These are phyloP conservation scores for Tor tambroides DNA, from an alignment of 2,113 vertebrate species.

Conservation along the genomic window DNA sequence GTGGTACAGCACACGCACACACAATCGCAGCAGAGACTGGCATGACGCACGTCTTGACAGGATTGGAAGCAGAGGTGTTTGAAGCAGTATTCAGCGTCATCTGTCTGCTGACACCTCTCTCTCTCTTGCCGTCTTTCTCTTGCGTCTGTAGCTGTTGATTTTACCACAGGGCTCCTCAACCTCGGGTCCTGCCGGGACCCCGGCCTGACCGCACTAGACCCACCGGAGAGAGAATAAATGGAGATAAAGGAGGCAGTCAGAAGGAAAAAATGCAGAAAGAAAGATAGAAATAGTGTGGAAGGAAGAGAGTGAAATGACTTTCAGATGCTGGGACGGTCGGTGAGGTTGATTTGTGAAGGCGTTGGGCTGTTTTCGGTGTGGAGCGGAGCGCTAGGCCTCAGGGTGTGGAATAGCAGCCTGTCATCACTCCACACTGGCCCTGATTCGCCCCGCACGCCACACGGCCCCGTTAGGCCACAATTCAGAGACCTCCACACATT, in stretches of 20 bases:
- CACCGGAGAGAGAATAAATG: constrained; percentile 50
- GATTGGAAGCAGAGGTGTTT: constrained; percentile 62
- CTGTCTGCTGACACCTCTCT: constrained; percentile 27
- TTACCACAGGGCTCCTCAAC: constrained; percentile 68
- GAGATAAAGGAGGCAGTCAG: not conserved
- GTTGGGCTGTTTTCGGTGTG: constrained; percentile 48
- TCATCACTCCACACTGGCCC: constrained; percentile 49
- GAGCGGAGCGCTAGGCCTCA: constrained; percentile 62
- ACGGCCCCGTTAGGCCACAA: not conserved
- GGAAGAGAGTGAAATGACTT: constrained; percentile 70
- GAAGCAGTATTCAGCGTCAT: constrained; percentile 50
- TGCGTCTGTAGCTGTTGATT: constrained; percentile 72
- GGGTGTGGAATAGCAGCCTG: constrained; percentile 64
- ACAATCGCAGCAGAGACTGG: constrained; percentile 61
- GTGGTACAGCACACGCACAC: constrained; percentile 54
- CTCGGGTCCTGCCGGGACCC: constrained; percentile 64
- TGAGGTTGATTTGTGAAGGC: constrained; percentile 46
- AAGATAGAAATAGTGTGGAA: constrained; percentile 28
- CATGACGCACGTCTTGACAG: constrained; percentile 68
- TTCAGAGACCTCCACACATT: not conserved
- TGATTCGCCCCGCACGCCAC: not conserved
- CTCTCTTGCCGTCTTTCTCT: constrained; percentile 32
- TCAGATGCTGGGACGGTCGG: constrained; percentile 71
- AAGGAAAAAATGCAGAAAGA: not conserved
- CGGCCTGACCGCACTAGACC: constrained; percentile 69